Conservation (phyloP, 2,888 invertebrate genomes). For the Idaea straminata region DNA sequence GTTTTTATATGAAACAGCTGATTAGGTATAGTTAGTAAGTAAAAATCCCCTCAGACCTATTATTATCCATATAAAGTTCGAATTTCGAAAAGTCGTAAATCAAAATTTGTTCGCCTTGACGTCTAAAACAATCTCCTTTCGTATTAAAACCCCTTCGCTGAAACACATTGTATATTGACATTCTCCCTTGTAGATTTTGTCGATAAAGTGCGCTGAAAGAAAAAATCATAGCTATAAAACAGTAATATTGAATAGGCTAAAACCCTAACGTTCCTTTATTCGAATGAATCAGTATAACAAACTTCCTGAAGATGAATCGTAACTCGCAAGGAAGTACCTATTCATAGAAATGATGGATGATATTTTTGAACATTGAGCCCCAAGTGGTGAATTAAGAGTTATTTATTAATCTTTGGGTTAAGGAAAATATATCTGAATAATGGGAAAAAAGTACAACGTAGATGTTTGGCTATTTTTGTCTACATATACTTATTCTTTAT, state of each 20-base stretch:
- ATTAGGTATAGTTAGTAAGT: no score
- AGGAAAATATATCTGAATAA: slow-evolving; percentile 33
- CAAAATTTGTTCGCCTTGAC: no score
- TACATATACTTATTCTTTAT: not conserved
- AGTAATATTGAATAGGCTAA: not conserved
- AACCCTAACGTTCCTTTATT: slow-evolving; percentile 7
- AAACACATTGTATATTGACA: no score
- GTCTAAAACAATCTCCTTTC: no score
- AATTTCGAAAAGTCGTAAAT: no score
- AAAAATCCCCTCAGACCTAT: no score
- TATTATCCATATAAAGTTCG: no score
- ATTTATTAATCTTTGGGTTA: slow-evolving; percentile 45
- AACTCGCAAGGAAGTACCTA: slow-evolving; percentile 13
- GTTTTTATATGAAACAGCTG: no score
- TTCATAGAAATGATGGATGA: slow-evolving; percentile 50
- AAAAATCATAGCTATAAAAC: not conserved
- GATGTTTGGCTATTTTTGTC: not conserved
- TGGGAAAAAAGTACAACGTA: not conserved
- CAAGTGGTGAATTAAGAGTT: slow-evolving; percentile 54
- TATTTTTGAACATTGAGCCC: slow-evolving; percentile 39
- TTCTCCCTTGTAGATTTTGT: no score
- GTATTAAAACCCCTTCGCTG: no score
- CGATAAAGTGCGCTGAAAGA: not conserved
- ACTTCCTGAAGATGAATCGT: slow-evolving; percentile 17
- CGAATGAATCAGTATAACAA: slow-evolving; percentile 13